Conservation (phyloP, 35 echinoderm and acorn worm species). For the Patiria miniata region DNA sequence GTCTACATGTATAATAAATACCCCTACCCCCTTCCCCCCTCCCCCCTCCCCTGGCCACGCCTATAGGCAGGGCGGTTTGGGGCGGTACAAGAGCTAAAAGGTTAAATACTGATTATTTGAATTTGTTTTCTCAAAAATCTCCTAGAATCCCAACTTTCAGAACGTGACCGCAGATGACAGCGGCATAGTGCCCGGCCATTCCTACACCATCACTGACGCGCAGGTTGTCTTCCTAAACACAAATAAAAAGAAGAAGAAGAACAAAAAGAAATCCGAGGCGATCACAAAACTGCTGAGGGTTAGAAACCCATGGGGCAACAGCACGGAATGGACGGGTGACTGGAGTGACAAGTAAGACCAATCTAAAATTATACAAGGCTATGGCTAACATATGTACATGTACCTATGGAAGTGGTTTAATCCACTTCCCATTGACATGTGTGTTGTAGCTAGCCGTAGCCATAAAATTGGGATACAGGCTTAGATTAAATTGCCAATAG, state of each 20-base stretch:
- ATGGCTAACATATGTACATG: background rate
- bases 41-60: too few relatives aligned
- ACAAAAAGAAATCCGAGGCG: background rate
- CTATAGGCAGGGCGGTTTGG: too few relatives aligned
- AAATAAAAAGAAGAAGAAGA: conserved; percentile 23
- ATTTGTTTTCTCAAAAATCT: background rate
- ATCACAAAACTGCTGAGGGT: conserved; percentile 36
- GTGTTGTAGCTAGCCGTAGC: too few relatives aligned
- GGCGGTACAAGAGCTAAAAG: too few relatives aligned
- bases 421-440: too few relatives aligned
- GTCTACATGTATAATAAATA: too few relatives aligned
- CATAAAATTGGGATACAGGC: too few relatives aligned
- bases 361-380: too few relatives aligned
- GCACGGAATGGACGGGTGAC: conserved; percentile 72
- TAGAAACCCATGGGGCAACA: conserved; percentile 75
- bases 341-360: conserved; percentile 72
- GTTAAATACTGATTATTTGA: background rate
- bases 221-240: conserved; percentile 13
- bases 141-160: conserved; percentile 20
- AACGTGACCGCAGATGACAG: conserved; percentile 40
- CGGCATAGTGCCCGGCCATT: conserved; percentile 73
- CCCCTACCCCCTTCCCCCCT: too few relatives aligned
- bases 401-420: too few relatives aligned
- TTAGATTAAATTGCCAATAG: too few relatives aligned
- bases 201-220: conserved; percentile 57